phyloP scores from a whole-genome alignment of 2,113 vertebrate species.

The Engystomops pustulosus region DNA sequence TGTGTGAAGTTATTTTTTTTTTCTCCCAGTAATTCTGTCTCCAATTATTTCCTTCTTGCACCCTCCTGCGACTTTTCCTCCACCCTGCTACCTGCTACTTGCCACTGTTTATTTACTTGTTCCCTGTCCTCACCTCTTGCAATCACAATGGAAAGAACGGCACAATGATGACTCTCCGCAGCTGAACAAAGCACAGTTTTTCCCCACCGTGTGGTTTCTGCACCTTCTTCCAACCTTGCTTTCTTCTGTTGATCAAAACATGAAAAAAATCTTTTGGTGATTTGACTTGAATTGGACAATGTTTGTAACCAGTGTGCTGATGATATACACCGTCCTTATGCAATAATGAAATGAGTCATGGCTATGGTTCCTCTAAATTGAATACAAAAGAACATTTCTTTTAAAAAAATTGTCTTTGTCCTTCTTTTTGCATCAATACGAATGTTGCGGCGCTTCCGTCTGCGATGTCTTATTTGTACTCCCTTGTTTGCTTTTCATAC shows the following conservation, averaged over 20 bases:
- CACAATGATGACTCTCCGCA: not conserved
- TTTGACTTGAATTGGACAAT: not conserved
- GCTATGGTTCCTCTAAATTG: slow-evolving; percentile 22
- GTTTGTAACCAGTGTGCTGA: slow-evolving; percentile 14
- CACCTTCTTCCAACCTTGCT: slow-evolving; percentile 5
- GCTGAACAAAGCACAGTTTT: not conserved
- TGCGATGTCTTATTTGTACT: slow-evolving; percentile 26
- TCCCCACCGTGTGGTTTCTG: not conserved
- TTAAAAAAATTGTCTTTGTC: slow-evolving; percentile 5
- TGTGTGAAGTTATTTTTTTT: not conserved
- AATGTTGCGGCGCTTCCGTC: not conserved
- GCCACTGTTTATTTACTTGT: not conserved
- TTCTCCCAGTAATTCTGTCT: not conserved
- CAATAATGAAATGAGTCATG: slow-evolving; percentile 41
- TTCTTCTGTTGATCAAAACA: not conserved
- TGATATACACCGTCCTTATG: slow-evolving; percentile 16
- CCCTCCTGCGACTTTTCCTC: not conserved
- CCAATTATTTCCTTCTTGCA: not conserved
- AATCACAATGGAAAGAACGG: not conserved
- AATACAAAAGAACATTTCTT: slow-evolving; percentile 47
- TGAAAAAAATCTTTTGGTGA: not conserved
- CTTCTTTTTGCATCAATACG: slow-evolving; percentile 13
- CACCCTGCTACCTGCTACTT: no score
- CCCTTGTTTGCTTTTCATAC: slow-evolving; percentile 18
- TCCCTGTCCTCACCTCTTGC: not conserved